Evolutionary conservation across 2,888 invertebrate species (phyloP).

Genomic region (Hypselothyrea guttata): DNA sequence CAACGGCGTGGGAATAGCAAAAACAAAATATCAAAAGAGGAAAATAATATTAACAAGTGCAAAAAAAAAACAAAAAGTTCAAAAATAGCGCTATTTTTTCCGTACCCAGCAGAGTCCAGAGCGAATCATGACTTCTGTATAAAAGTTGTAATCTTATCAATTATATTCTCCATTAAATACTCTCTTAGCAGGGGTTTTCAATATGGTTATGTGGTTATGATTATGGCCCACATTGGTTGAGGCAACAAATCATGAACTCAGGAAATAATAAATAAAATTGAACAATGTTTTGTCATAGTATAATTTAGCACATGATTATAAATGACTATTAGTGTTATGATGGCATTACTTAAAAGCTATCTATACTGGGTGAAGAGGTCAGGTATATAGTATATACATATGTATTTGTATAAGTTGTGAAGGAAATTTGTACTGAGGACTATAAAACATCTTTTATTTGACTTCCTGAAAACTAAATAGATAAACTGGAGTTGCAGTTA

Average conservation of each 20-base stretch:
- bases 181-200: neutral
- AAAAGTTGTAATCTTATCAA: slow-evolving; percentile 22
- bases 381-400: no score
- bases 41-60: no score
- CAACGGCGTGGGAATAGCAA: slow-evolving; percentile 29
- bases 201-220: neutral
- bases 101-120: no score
- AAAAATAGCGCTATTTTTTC: no score
- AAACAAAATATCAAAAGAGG: no score
- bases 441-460: no score
- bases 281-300: neutral
- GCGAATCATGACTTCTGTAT: neutral
- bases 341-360: neutral
- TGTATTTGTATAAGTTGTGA: no score
- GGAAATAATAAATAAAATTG: slow-evolving; percentile 18
- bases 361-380: neutral
- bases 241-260: slow-evolving; percentile 8
- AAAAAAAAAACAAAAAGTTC: no score
- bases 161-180: neutral
- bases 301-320: slow-evolving; percentile 1
- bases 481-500: no score
- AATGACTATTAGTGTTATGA: neutral
- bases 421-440: no score
- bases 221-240: neutral
- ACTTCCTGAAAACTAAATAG: no score